Percentiles rank a stretch among this genome's conserved stretches.
phyloP scores from a whole-genome alignment of 2,888 invertebrate genomes.

The Yponomeuta plumbellus region DNA sequence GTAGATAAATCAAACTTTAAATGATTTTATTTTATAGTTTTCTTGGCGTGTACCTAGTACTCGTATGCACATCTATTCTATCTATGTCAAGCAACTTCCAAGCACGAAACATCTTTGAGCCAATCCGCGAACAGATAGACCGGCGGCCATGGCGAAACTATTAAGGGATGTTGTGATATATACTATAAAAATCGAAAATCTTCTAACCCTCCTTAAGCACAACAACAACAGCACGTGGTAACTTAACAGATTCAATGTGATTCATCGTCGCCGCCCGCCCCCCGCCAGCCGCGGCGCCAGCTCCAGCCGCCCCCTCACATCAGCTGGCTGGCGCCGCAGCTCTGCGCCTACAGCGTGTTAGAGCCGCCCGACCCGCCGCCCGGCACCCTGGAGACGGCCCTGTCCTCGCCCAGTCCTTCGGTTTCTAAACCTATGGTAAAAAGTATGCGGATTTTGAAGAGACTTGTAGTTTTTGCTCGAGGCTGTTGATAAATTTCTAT shows the following conservation, averaged over 20 bases:
- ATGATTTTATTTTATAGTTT: too few species aligned
- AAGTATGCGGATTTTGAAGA: neutral
- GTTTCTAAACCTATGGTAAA: neutral
- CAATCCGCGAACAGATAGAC: too few species aligned
- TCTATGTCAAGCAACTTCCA: too few species aligned
- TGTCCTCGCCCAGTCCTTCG: neutral
- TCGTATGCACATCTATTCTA: too few species aligned
- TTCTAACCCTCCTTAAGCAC: too few species aligned
- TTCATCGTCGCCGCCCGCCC: neutral
- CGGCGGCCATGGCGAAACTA: too few species aligned
- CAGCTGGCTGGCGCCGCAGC: neutral
- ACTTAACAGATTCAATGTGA: neutral
- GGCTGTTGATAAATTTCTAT: too few species aligned
- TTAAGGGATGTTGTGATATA: too few species aligned
- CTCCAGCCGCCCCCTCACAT: neutral
- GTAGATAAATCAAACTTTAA: too few species aligned
- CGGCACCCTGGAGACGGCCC: neutral
- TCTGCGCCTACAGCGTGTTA: neutral
- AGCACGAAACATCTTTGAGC: too few species aligned
- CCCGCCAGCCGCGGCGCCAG: neutral
- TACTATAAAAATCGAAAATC: too few species aligned
- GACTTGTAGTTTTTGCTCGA: neutral
- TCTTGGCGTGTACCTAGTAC: too few species aligned
- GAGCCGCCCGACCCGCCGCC: neutral
- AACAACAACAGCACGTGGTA: neutral